A percentile compares a stretch with the other conserved stretches of the same genome.
Conservation (phyloP, 2,888 invertebrate genomes). For the Stramonita haemastoma region DNA sequence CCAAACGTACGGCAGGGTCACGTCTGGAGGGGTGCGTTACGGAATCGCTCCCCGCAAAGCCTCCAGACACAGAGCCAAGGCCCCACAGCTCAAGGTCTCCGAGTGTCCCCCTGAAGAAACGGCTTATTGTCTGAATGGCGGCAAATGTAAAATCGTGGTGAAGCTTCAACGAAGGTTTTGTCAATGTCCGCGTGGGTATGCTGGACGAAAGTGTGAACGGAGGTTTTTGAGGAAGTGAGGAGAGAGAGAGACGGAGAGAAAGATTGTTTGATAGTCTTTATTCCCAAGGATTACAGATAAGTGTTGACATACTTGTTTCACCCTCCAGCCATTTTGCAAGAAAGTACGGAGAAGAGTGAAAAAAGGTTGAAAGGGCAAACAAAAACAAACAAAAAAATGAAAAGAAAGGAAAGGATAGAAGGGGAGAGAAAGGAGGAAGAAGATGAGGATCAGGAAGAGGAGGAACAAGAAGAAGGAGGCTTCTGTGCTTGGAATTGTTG, state of each 20-base stretch:
- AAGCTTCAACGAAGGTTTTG: slow-evolving; percentile 34
- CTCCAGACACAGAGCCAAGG: slow-evolving; percentile 12
- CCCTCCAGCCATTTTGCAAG: background rate
- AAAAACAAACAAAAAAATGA: no score
- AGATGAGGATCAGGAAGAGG: no score
- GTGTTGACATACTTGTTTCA: background rate
- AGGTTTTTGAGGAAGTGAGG: background rate
- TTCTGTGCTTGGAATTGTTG: no score
- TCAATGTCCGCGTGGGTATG: slow-evolving; percentile 28
- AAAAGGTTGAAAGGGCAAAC: background rate
- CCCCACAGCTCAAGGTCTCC: slow-evolving; percentile 30
- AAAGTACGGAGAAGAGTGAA: background rate
- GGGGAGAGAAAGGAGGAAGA: no score
- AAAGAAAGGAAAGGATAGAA: no score
- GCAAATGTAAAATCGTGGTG: slow-evolving; percentile 33
- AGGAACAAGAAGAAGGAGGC: no score
- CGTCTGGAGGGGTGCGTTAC: background rate
- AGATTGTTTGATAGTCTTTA: no score
- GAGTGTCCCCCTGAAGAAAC: slow-evolving; percentile 24
- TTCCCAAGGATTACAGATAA: no score
- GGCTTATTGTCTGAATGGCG: slow-evolving; percentile 32
- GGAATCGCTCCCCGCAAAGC: background rate
- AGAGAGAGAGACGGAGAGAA: no score
- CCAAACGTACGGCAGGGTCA: background rate
- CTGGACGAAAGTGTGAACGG: slow-evolving; percentile 26